Percentiles rank a stretch among this genome's conserved stretches.
These are phyloP conservation scores for Calidris pygmaea DNA, from an alignment of 2,113 vertebrate genomes.

Conservation along the genomic window DNA sequence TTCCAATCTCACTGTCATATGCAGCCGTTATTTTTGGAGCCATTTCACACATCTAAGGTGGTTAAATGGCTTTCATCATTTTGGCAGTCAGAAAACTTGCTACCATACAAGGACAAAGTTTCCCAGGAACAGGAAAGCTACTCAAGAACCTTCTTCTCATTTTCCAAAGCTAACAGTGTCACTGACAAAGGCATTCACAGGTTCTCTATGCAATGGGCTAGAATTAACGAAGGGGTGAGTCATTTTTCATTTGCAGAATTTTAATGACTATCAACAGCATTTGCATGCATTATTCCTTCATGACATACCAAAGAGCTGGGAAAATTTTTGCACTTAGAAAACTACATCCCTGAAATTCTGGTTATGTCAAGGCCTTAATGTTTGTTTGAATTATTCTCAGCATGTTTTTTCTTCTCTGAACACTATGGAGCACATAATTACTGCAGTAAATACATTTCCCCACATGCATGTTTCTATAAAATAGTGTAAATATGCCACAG, in stretches of 20 bases:
- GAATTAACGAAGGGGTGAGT: constrained; percentile 69
- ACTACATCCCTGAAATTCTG: background rate
- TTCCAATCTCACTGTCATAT: background rate
- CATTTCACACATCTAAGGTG: background rate
- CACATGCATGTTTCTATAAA: background rate
- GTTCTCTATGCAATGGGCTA: constrained; percentile 63
- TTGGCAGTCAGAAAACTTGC: background rate
- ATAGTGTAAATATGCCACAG: background rate
- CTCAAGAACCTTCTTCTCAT: constrained; percentile 8
- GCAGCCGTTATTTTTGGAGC: background rate
- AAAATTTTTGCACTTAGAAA: constrained; percentile 21
- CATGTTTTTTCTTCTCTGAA: background rate
- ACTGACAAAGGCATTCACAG: constrained; percentile 66
- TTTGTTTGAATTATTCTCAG: constrained; percentile 36
- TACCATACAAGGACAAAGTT: constrained; percentile 27
- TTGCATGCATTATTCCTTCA: constrained; percentile 64
- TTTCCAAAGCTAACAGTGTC: constrained; percentile 9
- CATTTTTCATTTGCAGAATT: constrained; percentile 75
- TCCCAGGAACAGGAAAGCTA: background rate
- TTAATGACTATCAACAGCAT: constrained; percentile 75
- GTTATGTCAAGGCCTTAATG: constrained; percentile 36
- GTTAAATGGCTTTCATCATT: background rate
- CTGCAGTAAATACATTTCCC: background rate
- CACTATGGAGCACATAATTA: constrained; percentile 5
- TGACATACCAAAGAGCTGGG: constrained; percentile 21